A percentile compares a stretch with the other conserved stretches of the same genome.
These are phyloP conservation scores for Eudasyphora cyanicolor DNA, from an alignment of 2,888 invertebrate species.

Conservation along the genomic window DNA sequence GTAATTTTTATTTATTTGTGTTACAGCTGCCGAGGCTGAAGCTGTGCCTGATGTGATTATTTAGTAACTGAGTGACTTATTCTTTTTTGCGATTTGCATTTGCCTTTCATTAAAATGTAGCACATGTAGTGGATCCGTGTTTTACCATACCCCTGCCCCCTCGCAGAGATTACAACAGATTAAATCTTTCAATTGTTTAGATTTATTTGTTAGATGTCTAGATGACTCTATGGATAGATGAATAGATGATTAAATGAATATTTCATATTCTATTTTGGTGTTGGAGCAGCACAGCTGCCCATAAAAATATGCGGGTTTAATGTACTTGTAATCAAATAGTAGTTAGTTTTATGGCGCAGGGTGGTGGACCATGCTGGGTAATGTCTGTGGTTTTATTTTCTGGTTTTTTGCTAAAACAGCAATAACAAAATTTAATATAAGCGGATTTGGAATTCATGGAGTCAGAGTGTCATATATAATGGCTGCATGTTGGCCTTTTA, in stretches of 20 bases:
- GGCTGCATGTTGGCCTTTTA: too few relatives aligned
- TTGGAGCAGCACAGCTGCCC: too few relatives aligned
- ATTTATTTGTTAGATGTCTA: not conserved
- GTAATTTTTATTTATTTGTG: not conserved
- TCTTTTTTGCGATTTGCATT: constrained; percentile 8
- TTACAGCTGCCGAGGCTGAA: not conserved
- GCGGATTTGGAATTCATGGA: too few relatives aligned
- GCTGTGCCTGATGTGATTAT: not conserved
- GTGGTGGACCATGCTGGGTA: too few relatives aligned
- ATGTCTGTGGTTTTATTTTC: too few relatives aligned
- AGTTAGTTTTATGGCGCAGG: too few relatives aligned
- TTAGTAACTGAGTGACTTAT: not conserved
- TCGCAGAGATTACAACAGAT: constrained; percentile 21
- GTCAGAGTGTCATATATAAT: too few relatives aligned
- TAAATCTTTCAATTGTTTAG: constrained; percentile 37
- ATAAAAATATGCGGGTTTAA: constrained; percentile 3
- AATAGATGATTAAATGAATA: not conserved
- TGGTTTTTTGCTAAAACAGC: too few relatives aligned
- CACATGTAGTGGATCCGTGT: not conserved
- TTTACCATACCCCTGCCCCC: too few relatives aligned
- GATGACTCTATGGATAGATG: not conserved
- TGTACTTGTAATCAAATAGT: not conserved
- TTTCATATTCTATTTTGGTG: not conserved
- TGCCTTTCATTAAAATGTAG: not conserved
- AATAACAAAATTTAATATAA: too few relatives aligned